Percentiles rank a stretch among this genome's conserved stretches.
Conservation (phyloP, 2,888 invertebrate genomes). For the Ctenicera cuprea region DNA sequence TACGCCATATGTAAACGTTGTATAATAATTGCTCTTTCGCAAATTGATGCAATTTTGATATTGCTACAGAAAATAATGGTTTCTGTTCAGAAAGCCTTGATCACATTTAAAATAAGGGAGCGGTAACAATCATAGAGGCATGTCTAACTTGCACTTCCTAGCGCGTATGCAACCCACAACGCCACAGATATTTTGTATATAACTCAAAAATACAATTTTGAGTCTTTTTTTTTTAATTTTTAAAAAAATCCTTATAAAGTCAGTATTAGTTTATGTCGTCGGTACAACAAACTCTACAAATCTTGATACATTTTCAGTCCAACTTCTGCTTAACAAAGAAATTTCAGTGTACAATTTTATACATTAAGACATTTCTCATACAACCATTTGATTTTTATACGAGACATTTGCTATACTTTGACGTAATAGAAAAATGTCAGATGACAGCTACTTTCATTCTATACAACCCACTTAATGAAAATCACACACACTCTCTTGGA, state of each 20-base stretch:
- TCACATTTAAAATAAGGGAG: too few species aligned
- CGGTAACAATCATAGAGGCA: too few species aligned
- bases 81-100: too few species aligned
- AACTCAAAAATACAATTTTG: too few species aligned
- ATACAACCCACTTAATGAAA: not conserved
- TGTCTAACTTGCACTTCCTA: too few species aligned
- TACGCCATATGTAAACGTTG: too few species aligned
- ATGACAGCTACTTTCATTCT: slow-evolving; percentile 7
- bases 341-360: not conserved
- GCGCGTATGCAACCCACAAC: too few species aligned
- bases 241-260: not conserved
- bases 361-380: slow-evolving; percentile 42
- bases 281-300: not conserved
- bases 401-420: slow-evolving; percentile 49
- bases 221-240: not conserved
- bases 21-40: too few species aligned
- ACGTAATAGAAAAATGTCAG: slow-evolving; percentile 1
- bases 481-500: too few species aligned
- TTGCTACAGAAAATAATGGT: too few species aligned
- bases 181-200: too few species aligned
- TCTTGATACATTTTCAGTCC: slow-evolving; percentile 16
- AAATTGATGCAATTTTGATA: too few species aligned
- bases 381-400: slow-evolving; percentile 30
- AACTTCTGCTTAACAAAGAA: slow-evolving; percentile 29
- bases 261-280: not conserved